Evolutionary conservation across 2,797 vertebrate species (phyloP).

Genomic region (Platyrinchus mystaceus): DNA sequence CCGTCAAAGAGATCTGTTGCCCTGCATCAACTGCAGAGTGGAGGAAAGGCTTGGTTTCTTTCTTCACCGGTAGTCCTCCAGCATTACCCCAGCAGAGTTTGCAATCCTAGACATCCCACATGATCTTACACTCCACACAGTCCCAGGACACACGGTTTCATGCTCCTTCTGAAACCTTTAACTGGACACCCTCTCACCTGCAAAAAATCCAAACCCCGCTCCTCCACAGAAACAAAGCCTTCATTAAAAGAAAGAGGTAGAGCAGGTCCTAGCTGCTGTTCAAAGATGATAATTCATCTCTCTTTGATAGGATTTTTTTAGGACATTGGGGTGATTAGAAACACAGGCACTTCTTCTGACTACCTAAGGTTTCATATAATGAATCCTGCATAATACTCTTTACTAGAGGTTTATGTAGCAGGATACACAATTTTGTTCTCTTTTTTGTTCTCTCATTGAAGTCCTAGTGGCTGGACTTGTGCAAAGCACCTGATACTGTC

Average conservation of each 20-base stretch:
- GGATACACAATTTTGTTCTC: background rate
- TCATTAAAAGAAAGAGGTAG: background rate
- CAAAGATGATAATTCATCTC: background rate
- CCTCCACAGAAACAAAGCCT: background rate
- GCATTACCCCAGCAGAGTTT: background rate
- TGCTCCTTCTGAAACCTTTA: background rate
- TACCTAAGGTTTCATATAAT: background rate
- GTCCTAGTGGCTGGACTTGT: background rate
- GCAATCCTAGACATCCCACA: background rate
- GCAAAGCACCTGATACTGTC: background rate
- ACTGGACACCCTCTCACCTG: too few species aligned
- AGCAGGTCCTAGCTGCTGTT: background rate
- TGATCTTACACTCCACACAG: background rate
- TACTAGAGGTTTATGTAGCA: background rate
- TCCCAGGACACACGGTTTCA: background rate
- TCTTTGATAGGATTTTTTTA: background rate
- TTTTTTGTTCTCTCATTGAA: background rate
- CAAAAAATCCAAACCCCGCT: fast-evolving
- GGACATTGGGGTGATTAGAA: background rate
- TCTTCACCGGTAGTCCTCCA: background rate
- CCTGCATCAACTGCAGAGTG: background rate
- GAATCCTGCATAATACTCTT: background rate
- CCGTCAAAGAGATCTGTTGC: background rate
- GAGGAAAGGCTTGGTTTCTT: background rate
- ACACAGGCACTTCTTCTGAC: background rate